These are phyloP conservation scores for Alces alces DNA, from an alignment of 2,113 vertebrate genomes.

Conservation along the genomic window DNA sequence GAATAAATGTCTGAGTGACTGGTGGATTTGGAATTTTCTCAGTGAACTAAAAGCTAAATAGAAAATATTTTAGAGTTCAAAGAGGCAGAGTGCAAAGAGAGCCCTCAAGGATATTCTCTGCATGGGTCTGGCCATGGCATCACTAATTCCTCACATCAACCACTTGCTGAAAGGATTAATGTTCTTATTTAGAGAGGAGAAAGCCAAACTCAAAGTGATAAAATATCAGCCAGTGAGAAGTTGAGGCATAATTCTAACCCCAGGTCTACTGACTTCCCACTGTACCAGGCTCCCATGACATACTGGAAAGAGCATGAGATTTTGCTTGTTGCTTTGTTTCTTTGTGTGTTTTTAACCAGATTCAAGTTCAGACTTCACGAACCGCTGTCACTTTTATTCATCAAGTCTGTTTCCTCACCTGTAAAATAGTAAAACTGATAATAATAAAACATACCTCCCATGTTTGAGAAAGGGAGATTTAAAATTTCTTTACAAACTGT, in stretches of 20 bases:
- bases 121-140: neutral
- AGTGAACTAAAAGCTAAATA: neutral
- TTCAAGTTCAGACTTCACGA: neutral
- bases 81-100: neutral
- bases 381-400: neutral
- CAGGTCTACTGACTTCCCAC: neutral
- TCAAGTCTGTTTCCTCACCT: neutral
- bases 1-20: constrained; percentile 49
- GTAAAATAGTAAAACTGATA: neutral
- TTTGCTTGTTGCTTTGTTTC: neutral
- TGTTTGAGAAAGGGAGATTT: neutral
- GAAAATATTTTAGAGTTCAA: constrained; percentile 37
- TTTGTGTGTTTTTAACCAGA: neutral
- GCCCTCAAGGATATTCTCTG: neutral
- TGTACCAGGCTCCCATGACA: neutral
- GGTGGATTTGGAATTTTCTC: constrained; percentile 32
- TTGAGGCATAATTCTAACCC: neutral
- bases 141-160: neutral
- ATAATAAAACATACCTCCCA: neutral
- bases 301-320: neutral
- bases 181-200: constrained; percentile 1
- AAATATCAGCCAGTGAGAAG: neutral
- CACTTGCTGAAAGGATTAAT: neutral
- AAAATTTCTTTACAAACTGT: neutral
- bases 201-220: neutral